Base-by-base conservation (phyloP, 2,888 invertebrate species). In the Orthosia gracilis region DNA sequence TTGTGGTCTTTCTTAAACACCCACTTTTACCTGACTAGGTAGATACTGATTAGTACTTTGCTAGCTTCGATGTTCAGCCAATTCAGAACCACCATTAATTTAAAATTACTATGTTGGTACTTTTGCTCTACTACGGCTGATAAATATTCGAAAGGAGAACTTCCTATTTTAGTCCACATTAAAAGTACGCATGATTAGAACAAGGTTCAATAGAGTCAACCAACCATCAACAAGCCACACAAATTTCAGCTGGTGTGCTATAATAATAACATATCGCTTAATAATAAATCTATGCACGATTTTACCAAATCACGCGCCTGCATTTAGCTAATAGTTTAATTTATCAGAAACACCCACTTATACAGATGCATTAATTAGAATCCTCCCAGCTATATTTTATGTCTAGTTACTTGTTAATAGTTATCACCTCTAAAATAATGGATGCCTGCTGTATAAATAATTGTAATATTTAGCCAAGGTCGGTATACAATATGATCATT, bases 391-490 rank as follows among this genome's bases (percentile, higher is more conserved):
- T 18, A 15, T 68, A 66, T 63, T 49, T 15, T 31, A 80, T 58
- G 45, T n/a, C 40, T 57, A 73, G 40, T 64, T 54, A 68, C 31
- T 7, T 31, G 31, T 31, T 31, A 31, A 49, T 15, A 23, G 23
- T 47, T 73, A 9, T 49, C 55, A 23, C 17, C 21, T 52, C 12
- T 49, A 21, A 62, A 61, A 40, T 52, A 50, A 62, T 68, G 17
- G 31, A 59, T 68, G 49, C 18, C 61, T 80, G 21, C 50, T 58
- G 55, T 80, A 68, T 84, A 68, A 80, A 58, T 69, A 75, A 84
- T 81, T 65, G 58, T 31, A 63, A 84, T 74, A 84, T 80, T 26
- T 4, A 18, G 13, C 15, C 57, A 69, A 80, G 80, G 82, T 65
- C 64, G 23, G 7, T 18, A 23, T 61, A 11, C 58, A 64, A 52